These are phyloP conservation scores for Barbus barbus DNA, from an alignment of 2,113 vertebrate genomes.

Conservation along the genomic window DNA sequence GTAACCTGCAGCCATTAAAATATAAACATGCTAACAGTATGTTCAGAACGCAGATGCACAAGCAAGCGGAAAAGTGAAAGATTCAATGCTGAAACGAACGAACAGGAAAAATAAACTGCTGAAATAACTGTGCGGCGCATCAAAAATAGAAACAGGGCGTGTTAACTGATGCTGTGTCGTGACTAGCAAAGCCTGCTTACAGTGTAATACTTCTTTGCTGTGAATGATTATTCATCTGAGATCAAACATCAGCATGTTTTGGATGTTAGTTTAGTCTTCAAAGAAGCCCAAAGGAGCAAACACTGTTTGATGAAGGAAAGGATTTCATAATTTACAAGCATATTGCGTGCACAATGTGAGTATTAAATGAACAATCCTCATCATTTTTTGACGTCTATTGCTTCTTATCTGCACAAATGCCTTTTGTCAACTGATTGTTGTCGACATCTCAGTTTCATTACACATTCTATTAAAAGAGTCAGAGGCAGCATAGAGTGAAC, in stretches of 20 bases:
- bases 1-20: background rate
- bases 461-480: background rate
- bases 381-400: background rate
- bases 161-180: background rate
- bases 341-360: background rate
- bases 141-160: background rate
- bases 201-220: background rate
- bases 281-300: background rate
- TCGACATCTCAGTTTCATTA: slow-evolving; percentile 15
- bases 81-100: background rate
- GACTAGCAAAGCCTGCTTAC: background rate
- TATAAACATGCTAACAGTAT: background rate
- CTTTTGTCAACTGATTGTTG: slow-evolving; percentile 7
- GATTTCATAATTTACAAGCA: background rate
- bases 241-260: background rate
- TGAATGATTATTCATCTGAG: background rate
- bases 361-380: background rate
- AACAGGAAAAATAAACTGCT: background rate
- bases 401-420: background rate
- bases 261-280: background rate
- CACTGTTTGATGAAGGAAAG: background rate
- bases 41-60: background rate
- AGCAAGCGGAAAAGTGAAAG: background rate
- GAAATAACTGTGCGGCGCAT: background rate
- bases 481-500: slow-evolving; percentile 5